Evolutionary conservation across 2,797 vertebrate genomes (phyloP), one percentile per base, ranked within the genome.

Genomic region (Squalus acanthias): DNA sequence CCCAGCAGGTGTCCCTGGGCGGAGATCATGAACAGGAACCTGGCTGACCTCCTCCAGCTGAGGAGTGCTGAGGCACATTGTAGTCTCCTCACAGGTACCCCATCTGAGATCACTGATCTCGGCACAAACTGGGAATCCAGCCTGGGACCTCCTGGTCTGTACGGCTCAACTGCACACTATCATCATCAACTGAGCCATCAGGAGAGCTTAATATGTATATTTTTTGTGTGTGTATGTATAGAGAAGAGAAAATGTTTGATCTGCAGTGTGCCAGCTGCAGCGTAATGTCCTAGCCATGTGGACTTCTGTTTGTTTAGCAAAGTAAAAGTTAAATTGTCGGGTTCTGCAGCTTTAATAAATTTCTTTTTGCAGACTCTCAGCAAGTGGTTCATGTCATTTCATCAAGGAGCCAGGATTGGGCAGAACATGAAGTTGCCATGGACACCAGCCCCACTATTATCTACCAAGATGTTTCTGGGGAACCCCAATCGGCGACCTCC

Each of bases 321-420:
- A 69, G n/a, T 53, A 24, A 46, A 93, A 67, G 20, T 69, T 93
- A 10, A 22, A 74, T 70, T 65, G n/a, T 72, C 39, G 46, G 3
- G 12, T 95, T 3, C 70, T 60, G 26, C 94, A 17, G 26, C 13
- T 95, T 74, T 53, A 53, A 57, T 88, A 85, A 76, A 20, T 24
- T 87, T 96, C 2, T 97, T 96, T 53, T 97, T 97, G 96, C 97
- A 99, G 99, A 99, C 96, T 97, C 98, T 93, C 99, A 98, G 97
- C 98, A 99, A 96, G 98, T 99, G 96, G 98, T 99, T 96, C 99
- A 99, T 53, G 97, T 99, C 96, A 98, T 99, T 97, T 98, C 99
- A 97, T 98, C 99, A 97, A 99, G 99, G 96, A 99, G 99, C 98
- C 99, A 99, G 96, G 99, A 99, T 96, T 99, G 99, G 99, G 98